phyloP scores from a whole-genome alignment of 1,140 invertebrate species.

The Zaprionus camerounensis region DNA sequence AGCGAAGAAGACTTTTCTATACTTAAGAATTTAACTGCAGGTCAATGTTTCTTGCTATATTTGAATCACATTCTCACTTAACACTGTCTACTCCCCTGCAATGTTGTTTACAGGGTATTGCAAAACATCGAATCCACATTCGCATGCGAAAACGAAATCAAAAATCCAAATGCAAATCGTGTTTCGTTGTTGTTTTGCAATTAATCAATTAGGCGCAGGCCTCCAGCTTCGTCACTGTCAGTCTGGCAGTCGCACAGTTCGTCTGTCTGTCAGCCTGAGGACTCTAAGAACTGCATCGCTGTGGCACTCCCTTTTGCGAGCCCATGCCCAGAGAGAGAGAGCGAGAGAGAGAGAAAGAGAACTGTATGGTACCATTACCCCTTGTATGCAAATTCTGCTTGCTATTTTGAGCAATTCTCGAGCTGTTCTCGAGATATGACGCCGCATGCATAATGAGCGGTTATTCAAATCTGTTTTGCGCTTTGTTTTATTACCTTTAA shows the following conservation, averaged over 20 bases:
- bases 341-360: no score
- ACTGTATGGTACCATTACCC: conserved; percentile 10
- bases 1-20: no score
- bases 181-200: conserved; percentile 77
- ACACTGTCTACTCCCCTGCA: not conserved
- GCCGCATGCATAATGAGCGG: conserved; percentile 79
- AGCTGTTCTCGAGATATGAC: conserved; percentile 75
- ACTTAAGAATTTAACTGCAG: no score
- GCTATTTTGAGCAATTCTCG: conserved; percentile 60
- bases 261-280: conserved; percentile 61
- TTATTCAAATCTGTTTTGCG: conserved; percentile 75
- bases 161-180: conserved; percentile 77
- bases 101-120: not conserved
- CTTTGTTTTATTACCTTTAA: conserved; percentile 80
- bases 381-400: conserved; percentile 73
- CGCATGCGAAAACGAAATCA: conserved; percentile 46
- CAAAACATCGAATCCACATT: conserved; percentile 41
- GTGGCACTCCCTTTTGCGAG: conserved; percentile 63
- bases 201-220: conserved; percentile 79
- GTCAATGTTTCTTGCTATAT: no score
- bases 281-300: conserved; percentile 48
- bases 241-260: conserved; percentile 25
- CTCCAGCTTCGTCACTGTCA: conserved; percentile 59
- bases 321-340: conserved; percentile 11
- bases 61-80: no score